Evolutionary conservation across 2,113 vertebrate species (phyloP).

Genomic region (Prunella himalayana): DNA sequence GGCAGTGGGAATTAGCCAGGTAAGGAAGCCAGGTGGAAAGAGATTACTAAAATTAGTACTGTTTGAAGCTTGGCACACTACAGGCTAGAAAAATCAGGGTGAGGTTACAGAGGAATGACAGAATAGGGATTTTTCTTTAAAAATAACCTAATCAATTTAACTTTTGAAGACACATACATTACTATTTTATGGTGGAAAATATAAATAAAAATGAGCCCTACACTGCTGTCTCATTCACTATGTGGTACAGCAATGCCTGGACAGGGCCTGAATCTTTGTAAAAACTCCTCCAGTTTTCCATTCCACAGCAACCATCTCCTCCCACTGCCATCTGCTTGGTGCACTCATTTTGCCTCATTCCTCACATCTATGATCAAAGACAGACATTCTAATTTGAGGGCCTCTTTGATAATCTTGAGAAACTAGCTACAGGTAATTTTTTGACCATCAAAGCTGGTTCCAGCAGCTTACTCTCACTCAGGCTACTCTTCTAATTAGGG

Average conservation of each 20-base stretch:
- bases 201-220: not conserved
- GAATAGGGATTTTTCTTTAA: not conserved
- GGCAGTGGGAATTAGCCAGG: not conserved
- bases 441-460: conserved; percentile 29
- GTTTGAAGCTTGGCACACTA: not conserved
- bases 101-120: not conserved
- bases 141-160: not conserved
- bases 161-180: not conserved
- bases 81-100: not conserved
- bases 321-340: not conserved
- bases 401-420: conserved; percentile 31
- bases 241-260: not conserved
- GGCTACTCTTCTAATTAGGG: conserved; percentile 20
- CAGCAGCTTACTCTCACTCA: conserved; percentile 9
- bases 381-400: not conserved
- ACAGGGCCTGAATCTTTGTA: not conserved
- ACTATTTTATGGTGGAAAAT: not conserved
- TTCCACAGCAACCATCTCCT: not conserved
- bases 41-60: not conserved
- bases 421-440: conserved; percentile 31
- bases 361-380: conserved; percentile 27
- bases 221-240: not conserved
- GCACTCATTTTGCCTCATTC: not conserved
- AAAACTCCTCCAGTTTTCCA: not conserved
- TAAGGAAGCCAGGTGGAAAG: not conserved